Base-by-base conservation (phyloP, 92 coral and sea anemone species). In the Virgularia gustaviana region DNA sequence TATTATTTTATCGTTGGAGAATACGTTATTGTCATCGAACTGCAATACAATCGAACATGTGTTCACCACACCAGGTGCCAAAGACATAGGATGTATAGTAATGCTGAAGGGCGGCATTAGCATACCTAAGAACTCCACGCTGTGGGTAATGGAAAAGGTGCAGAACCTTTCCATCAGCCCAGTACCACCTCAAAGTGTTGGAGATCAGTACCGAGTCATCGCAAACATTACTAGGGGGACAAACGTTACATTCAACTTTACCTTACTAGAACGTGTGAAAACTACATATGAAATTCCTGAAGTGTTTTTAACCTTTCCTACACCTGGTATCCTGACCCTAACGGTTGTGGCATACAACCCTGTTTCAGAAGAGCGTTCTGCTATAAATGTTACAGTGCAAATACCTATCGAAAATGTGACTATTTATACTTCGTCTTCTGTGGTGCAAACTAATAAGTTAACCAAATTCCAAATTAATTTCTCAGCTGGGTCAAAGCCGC, bases 211-310 rank as follows among this genome's bases (percentile, higher is more conserved):
- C 38, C 76, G 83, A 6, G 88, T 89, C 29, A 36, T 19, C 36
- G 90, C 88, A 11, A 34, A 71, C 34, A 71, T 83, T 16, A 35
- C 49, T 0, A 78, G 88, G 18, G 98, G 98, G 9, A 92, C 89
- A 32, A 89, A 92, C 60, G 70, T 92, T 44, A 81, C 96, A 0
- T 89, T 75, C 65, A 80, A 65, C 32, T 92, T 96, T 96, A 64
- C 43, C 28, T 30, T 86, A 19, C 61, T 65, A 13, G 79, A 84
- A 56, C 62, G 77, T 15, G 12, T 49, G 1, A 49, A 49, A 33
- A 8, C 49, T 31, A 32, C 37, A 2, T 16, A 42, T 38, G 18
- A 78, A 6, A 54, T 59, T 39, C 82, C 71, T 59, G 56, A 79
- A 1, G 49, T 81, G 23, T 49, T 81, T n/a, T 75, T 81, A 27